Base-by-base conservation (phyloP, 2,113 vertebrate genomes). In the Genyomyrus donnyi region DNA sequence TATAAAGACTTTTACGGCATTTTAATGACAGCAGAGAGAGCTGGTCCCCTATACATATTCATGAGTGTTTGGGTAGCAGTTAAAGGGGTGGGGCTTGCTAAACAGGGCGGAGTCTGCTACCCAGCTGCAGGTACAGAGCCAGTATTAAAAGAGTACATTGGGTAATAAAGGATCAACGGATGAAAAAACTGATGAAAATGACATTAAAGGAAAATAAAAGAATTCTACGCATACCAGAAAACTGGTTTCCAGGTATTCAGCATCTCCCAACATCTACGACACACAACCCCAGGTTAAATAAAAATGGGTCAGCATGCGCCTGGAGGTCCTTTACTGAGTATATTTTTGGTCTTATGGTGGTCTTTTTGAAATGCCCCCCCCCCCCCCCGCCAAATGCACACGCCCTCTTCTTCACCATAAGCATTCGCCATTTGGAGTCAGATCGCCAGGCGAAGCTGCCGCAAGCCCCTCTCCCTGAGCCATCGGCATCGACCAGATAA, bases 31-130 rank as follows among this genome's bases (percentile, higher is more conserved):
- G 94, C 94, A 94, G 93, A 91, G 93, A 95, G 93, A 93, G 91
- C 92, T 91, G 92, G 35, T 93, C 92, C 93, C 91, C 42, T 91
- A 96, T 96, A 93, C 94, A 96, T 96, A 96, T 96, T 96, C 95
- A 96, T 96, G 95, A 96, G 96, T 95, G 95, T 94, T 92, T 93
- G 92, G 92, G 94, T 93, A 93, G 92, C 91, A 88, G 91, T 92
- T 87, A 89, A 91, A 90, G 89, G 91, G 66, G 74, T 50, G 85
- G 80, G 46, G 31, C 85, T 91, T 91, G 86, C 93, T 92, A 92
- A 93, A 52, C 92, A 91, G 90, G 92, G 91, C 92, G 91, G 74
- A 77, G 93, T 92, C 95, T 74, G 27, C n/a, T 74, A 74, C 27
- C 27, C 66, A 15, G 66, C 11, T 74, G 66, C 66, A 48, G 19